Conservation (phyloP, 2,797 vertebrate genomes). For the Spinus pinus region DNA sequence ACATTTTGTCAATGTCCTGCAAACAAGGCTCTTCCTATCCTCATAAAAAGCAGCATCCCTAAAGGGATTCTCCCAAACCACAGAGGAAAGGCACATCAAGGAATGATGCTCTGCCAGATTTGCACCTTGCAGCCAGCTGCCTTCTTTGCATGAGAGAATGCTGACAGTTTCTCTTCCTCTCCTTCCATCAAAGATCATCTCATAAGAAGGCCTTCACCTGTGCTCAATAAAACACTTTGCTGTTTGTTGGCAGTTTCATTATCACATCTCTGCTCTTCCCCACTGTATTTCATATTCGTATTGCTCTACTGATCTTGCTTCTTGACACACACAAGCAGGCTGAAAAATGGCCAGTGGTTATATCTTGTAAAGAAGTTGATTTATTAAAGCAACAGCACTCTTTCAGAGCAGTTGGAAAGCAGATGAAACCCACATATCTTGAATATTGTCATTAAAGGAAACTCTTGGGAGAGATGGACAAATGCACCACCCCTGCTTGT, state of each 20-base stretch:
- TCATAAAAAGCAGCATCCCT: not conserved
- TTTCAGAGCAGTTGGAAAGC: not conserved
- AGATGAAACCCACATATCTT: not conserved
- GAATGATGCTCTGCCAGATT: not conserved
- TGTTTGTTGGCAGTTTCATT: conserved; percentile 11
- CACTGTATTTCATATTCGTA: conserved; percentile 25
- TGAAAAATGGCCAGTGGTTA: conserved; percentile 19
- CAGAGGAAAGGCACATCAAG: not conserved
- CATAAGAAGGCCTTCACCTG: conserved; percentile 29
- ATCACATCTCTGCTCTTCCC: conserved; percentile 39
- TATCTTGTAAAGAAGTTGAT: conserved; percentile 23
- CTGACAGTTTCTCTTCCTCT: conserved; percentile 8
- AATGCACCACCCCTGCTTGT: not conserved
- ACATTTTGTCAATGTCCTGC: not conserved
- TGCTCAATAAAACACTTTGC: conserved; percentile 34
- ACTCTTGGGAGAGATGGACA: not conserved
- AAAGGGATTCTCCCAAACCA: not conserved
- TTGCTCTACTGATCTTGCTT: conserved; percentile 40
- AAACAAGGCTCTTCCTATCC: not conserved
- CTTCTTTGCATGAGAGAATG: not conserved
- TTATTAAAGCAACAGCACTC: conserved; percentile 10
- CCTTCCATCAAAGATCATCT: conserved; percentile 29
- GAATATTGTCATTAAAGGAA: not conserved
- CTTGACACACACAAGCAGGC: conserved; percentile 31
- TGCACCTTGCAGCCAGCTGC: not conserved